Base-by-base conservation (phyloP, 2,888 invertebrate genomes). In the Agonopterix arenella region DNA sequence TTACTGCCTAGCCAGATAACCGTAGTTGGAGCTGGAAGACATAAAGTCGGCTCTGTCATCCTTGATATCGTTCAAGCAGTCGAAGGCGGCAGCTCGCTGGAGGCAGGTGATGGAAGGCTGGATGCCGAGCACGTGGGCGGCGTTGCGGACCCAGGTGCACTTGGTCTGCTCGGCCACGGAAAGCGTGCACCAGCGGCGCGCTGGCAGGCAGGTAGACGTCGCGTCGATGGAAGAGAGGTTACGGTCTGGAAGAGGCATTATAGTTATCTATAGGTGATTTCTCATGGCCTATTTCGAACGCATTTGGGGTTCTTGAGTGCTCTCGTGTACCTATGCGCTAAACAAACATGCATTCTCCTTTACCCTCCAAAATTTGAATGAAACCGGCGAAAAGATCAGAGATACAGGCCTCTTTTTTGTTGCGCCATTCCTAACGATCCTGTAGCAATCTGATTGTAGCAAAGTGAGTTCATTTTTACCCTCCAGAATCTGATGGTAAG, bases 1-100 rank as follows among this genome's bases (percentile, higher is more conserved):
- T 89, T 66, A 93, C 93, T 85, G 83, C 69, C 92, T 88, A 0
- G 92, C 92, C 16, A 93, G 61, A 56, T 90, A 92, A 51, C 93
- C 93, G 52, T 91, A 92, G 64, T 93, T 92, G 0, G 93, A 91
- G 11, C 92, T 91, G 4, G 91, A 83, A 0, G 90, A 89, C 9
- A 92, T 88, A 55, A 93, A 86, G 59, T 93, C 93, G 0, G 91
- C 89, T 4, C 76, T 65, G 2, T 77, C 69, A 2, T 84, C 79
- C 16, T 72, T 75, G 8, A 93, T 90, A 50, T 89, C 88, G 0
- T 71, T 69, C 5, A 93, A 68, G 59, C 93, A 93, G 1, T 90
- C 81, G 52, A 92, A 80, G 4, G 84, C 76, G 28, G 74, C 80
- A 1, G 57, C 50, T 1, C 85, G 73, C 57, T 82, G 80, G 4